A percentile compares a stretch with the other conserved stretches of the same genome.
Conservation (phyloP, 2,797 vertebrate species). For the Etheostoma perlongum region DNA sequence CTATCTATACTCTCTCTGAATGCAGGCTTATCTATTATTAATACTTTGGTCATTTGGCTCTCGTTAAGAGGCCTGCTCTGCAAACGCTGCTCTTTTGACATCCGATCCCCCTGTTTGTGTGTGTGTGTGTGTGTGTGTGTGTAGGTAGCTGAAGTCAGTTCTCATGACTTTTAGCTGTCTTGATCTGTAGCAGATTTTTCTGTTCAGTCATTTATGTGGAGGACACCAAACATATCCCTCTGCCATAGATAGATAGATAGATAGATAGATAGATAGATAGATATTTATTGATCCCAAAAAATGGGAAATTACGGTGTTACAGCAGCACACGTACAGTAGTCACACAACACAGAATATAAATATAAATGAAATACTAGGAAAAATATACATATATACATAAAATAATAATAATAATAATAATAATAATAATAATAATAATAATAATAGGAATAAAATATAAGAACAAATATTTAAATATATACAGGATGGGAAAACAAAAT, state of each 20-base stretch:
- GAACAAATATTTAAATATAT: too few species aligned
- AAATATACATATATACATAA: too few species aligned
- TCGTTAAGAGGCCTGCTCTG: conserved; percentile 54
- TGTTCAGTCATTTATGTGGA: conserved; percentile 6
- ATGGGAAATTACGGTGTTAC: too few species aligned
- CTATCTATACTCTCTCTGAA: conserved; percentile 41
- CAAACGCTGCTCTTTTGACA: conserved; percentile 61
- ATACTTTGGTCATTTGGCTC: conserved; percentile 62
- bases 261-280: too few species aligned
- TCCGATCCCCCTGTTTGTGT: conserved; percentile 44
- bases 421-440: too few species aligned
- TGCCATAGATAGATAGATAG: conserved; percentile 3
- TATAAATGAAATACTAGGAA: too few species aligned
- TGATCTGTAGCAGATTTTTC: conserved; percentile 63
- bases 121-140: conserved; percentile 21
- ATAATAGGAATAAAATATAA: too few species aligned
- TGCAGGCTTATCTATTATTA: conserved; percentile 75
- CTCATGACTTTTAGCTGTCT: conserved; percentile 51
- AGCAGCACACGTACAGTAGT: too few species aligned
- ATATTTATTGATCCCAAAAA: too few species aligned
- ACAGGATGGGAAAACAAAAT: too few species aligned
- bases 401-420: too few species aligned
- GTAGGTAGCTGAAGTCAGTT: conserved; percentile 22
- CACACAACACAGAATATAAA: too few species aligned
- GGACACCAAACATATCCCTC: conserved; percentile 53